Conservation (phyloP, 2,797 vertebrate species). For the Silurus aristotelis region DNA sequence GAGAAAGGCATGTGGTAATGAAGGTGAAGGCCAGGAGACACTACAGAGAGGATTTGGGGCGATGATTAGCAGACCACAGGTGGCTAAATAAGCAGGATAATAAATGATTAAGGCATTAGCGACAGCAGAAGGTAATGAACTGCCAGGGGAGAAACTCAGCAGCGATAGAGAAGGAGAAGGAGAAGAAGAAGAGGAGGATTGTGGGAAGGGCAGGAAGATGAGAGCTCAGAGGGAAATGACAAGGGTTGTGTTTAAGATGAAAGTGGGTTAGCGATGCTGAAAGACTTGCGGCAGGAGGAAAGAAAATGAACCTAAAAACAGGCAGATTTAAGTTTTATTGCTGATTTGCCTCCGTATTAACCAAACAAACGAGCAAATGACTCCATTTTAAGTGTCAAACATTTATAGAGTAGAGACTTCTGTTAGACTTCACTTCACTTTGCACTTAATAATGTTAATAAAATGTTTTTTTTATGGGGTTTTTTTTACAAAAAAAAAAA, state of each 20-base stretch:
- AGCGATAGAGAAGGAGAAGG: background rate
- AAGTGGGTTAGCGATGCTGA: slow-evolving; percentile 4
- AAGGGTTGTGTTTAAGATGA: background rate
- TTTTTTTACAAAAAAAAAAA: no score
- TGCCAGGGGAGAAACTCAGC: slow-evolving; percentile 23
- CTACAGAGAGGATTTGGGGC: slow-evolving; percentile 32
- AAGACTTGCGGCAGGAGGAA: background rate
- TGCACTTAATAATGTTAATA: no score
- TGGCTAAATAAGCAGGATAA: slow-evolving; percentile 55
- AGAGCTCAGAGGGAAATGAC: background rate
- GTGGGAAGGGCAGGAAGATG: background rate
- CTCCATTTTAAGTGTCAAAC: background rate
- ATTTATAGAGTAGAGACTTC: no score
- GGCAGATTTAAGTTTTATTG: background rate
- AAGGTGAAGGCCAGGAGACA: background rate
- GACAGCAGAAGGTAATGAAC: slow-evolving; percentile 47
- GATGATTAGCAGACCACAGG: slow-evolving; percentile 43
- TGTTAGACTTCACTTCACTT: no score
- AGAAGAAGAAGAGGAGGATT: background rate
- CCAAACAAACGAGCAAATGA: background rate
- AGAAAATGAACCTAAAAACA: background rate
- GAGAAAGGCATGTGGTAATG: background rate
- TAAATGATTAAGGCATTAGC: slow-evolving; percentile 49
- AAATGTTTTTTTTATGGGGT: no score
- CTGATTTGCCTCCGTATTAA: background rate